Evolutionary conservation across 2,797 vertebrate species (phyloP), one percentile per base, ranked within the genome.

Genomic region (Stomatorhinus walkeri): DNA sequence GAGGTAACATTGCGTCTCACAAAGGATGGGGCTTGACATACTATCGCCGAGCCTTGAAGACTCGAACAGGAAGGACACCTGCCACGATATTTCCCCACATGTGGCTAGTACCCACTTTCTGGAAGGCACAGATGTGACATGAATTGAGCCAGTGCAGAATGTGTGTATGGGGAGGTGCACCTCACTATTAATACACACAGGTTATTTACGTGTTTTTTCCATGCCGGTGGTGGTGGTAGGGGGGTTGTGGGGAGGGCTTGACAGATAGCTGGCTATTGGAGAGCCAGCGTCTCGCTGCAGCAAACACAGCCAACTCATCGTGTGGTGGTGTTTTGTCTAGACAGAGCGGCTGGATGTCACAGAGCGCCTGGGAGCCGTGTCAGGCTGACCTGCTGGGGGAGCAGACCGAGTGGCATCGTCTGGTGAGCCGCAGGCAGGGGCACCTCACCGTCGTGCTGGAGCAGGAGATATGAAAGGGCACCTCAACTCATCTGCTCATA

Each of bases 281-380:
- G 19, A 84, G 46, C 81, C 43, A 12, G 46, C 7, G 81, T 48
- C 48, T 86, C 28, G 84, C 51, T 56, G 51, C 24, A 49, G 51
- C 22, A 54, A 28, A 52, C 10, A 22, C 7, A 32, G 24, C 22
- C 28, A 24, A 28, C 48, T 52, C 28, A 32, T 56, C 85, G 59
- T 54, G 85, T 59, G 51, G 49, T 8, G 24, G 46, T 87, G 85
- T 56, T 87, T 19, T 87, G 86, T 87, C 86, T 61, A 87, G 54
- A 61, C 54, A 24, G 56, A 46, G 86, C 16, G 5, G 86, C 52
- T 61, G 52, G 52, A 40, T 46, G 54, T 87, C 86, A 61, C 86
- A 5, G n/a, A 28, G 51, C 46, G 48, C 12, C 84, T 6, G 51
- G 51, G 51, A 61, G 86, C 86, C 9, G 54, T 46, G 56, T 87